These are phyloP conservation scores for Brenthis daphne DNA, from an alignment of 2,888 invertebrate genomes.

Conservation along the genomic window DNA sequence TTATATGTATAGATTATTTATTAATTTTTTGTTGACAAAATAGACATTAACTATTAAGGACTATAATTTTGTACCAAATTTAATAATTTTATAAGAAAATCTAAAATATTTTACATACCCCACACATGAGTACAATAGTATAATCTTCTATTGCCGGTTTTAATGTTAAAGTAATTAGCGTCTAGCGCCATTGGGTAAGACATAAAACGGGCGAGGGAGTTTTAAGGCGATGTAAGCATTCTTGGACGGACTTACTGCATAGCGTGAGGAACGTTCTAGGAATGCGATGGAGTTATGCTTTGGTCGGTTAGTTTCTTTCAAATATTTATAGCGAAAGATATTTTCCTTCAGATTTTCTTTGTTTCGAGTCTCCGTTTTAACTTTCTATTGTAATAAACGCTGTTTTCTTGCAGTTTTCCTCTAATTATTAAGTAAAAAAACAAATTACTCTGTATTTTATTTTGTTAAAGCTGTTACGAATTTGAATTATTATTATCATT, in stretches of 20 bases:
- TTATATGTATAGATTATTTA: too few species aligned
- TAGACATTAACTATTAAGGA: too few species aligned
- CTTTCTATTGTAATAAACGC: too few species aligned
- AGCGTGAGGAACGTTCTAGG: constrained; percentile 32
- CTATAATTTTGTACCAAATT: too few species aligned
- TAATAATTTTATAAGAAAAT: too few species aligned
- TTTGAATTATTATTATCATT: too few species aligned
- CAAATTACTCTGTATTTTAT: too few species aligned
- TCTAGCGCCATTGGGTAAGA: constrained; percentile 50
- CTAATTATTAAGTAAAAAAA: too few species aligned
- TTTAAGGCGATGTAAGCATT: constrained; percentile 42
- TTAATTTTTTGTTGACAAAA: too few species aligned
- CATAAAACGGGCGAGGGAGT: constrained; percentile 33
- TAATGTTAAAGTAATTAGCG: constrained; percentile 75
- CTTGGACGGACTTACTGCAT: constrained; percentile 40
- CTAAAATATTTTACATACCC: not conserved
- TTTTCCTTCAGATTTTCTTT: constrained; percentile 4
- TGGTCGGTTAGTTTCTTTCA: constrained; percentile 28
- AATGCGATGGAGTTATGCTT: constrained; percentile 27
- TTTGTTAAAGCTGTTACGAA: too few species aligned
- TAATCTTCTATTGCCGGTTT: constrained; percentile 54
- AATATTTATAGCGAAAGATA: constrained; percentile 12
- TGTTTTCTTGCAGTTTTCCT: too few species aligned
- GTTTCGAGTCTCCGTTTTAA: not conserved
- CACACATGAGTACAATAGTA: constrained; percentile 30